These are phyloP conservation scores for Enteromius radiatus DNA, from an alignment of 2,797 vertebrate species.

Conservation along the genomic window DNA sequence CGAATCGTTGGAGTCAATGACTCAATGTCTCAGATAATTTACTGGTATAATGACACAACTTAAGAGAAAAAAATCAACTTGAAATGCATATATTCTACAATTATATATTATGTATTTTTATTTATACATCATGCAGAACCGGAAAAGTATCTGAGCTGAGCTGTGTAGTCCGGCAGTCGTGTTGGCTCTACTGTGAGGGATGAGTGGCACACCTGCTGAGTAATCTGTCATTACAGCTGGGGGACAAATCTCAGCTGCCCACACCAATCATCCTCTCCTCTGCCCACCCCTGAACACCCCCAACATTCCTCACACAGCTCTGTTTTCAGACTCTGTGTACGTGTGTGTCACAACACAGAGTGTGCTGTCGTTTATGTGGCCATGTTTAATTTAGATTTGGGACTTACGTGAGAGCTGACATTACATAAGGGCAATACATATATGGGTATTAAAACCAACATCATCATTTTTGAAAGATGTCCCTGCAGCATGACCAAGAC, in stretches of 20 bases:
- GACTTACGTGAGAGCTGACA: slow-evolving; percentile 28
- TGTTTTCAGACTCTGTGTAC: slow-evolving; percentile 54
- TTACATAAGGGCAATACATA: slow-evolving; percentile 15
- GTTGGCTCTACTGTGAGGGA: slow-evolving; percentile 51
- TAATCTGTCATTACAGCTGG: slow-evolving; percentile 67
- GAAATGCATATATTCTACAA: neutral
- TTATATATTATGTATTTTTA: neutral
- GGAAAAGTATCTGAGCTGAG: slow-evolving; percentile 15
- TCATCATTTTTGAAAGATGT: neutral
- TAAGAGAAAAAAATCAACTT: neutral
- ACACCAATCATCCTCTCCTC: slow-evolving; percentile 52
- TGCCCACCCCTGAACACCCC: slow-evolving; percentile 51
- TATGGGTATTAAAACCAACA: neutral
- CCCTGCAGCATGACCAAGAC: neutral
- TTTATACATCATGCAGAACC: slow-evolving; percentile 2
- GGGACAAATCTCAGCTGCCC: slow-evolving; percentile 61
- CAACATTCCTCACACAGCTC: slow-evolving; percentile 60
- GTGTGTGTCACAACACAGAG: slow-evolving; percentile 27
- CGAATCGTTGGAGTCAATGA: neutral
- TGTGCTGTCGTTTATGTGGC: neutral
- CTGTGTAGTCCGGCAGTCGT: slow-evolving; percentile 26
- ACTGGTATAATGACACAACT: neutral
- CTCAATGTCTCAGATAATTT: neutral
- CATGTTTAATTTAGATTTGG: slow-evolving; percentile 23
- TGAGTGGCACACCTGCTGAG: slow-evolving; percentile 64